These are phyloP conservation scores for Caenorhabditis imperialis DNA, from an alignment of 2,888 invertebrate species.

Conservation along the genomic window DNA sequence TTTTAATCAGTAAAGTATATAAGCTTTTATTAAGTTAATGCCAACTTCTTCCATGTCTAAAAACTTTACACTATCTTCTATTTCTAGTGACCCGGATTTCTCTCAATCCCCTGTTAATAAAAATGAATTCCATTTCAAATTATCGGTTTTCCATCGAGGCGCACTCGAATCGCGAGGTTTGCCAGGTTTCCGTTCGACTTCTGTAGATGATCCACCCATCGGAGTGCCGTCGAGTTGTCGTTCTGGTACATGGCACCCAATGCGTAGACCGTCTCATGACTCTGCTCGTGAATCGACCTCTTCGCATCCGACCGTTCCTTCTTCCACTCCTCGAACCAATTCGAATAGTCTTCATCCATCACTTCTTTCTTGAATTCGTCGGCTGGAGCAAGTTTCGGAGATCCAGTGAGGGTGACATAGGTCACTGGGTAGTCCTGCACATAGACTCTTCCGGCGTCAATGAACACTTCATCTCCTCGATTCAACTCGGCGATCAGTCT, in stretches of 20 bases:
- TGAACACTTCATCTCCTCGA: constrained; percentile 58
- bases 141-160: constrained; percentile 51
- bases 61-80: neutral
- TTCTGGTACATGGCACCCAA: constrained; percentile 54
- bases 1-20: neutral
- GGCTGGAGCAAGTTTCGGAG: constrained; percentile 19
- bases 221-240: constrained; percentile 54
- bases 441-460: constrained; percentile 74
- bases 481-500: constrained; percentile 58
- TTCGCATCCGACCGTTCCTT: constrained; percentile 32
- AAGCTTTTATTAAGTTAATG: constrained; percentile 15
- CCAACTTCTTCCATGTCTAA: constrained; percentile 1
- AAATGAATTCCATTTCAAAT: constrained; percentile 1
- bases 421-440: constrained; percentile 64
- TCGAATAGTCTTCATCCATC: constrained; percentile 55
- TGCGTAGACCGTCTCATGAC: constrained; percentile 70
- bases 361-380: constrained; percentile 67
- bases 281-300: constrained; percentile 72
- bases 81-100: constrained; percentile 1
- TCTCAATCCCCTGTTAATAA: neutral
- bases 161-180: constrained; percentile 43
- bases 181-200: constrained; percentile 52
- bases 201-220: constrained; percentile 58
- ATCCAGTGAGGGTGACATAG: constrained; percentile 66
- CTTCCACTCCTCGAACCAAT: constrained; percentile 66